Percentiles rank a stretch among this genome's conserved stretches.
Conservation (phyloP, 2,113 vertebrate species). For the Hylia prasina region DNA sequence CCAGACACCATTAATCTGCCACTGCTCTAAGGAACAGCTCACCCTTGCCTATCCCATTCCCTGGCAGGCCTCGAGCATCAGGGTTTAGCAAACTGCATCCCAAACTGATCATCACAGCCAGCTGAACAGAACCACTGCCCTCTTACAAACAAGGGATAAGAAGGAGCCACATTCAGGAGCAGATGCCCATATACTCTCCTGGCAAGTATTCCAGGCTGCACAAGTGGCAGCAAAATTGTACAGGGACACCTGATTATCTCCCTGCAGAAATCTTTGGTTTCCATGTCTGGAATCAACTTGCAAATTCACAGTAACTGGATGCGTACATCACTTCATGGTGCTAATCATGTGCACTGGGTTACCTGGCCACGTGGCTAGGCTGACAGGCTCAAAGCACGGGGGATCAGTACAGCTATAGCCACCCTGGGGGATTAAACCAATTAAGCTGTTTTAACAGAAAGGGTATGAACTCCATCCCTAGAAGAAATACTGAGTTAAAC, state of each 20-base stretch:
- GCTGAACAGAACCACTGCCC: neutral
- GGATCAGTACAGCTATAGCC: neutral
- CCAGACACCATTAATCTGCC: neutral
- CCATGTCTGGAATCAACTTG: neutral
- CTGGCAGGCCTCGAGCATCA: neutral
- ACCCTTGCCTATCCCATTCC: neutral
- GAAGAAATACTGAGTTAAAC: neutral
- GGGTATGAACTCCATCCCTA: neutral
- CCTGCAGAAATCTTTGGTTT: neutral
- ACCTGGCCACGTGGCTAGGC: neutral
- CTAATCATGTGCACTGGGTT: neutral
- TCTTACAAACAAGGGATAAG: neutral
- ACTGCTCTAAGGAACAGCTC: neutral
- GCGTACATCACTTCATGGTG: neutral
- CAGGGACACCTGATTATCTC: neutral
- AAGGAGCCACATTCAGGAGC: neutral
- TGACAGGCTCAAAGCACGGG: neutral
- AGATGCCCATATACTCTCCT: neutral
- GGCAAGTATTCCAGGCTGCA: neutral
- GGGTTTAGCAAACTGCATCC: neutral
- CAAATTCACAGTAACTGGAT: neutral
- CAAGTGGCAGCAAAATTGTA: neutral
- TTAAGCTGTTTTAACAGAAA: neutral
- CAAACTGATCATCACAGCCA: accelerated
- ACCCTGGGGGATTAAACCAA: neutral